Conservation (phyloP, 1,140 invertebrate species). For the Drosophila kohkoa region DNA sequence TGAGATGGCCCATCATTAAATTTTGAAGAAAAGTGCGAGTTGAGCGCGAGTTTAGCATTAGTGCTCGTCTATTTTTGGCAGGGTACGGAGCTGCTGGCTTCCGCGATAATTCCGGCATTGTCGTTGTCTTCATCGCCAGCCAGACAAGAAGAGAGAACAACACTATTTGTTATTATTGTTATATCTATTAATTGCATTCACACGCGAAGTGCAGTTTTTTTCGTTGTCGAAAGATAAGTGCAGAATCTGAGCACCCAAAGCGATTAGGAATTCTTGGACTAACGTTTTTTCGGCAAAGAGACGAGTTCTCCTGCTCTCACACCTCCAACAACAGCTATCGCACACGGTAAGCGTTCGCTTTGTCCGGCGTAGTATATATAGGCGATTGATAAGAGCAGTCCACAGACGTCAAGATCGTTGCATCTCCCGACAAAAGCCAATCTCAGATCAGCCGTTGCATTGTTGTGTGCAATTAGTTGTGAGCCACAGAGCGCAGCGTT, state of each 20-base stretch:
- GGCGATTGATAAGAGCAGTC: constrained; percentile 39
- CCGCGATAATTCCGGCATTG: constrained; percentile 52
- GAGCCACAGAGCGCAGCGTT: constrained; percentile 32
- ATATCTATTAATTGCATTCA: constrained; percentile 2
- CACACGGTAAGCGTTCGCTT: constrained; percentile 42
- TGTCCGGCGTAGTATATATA: constrained; percentile 43
- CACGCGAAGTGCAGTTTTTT: constrained; percentile 48
- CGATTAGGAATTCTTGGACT: background rate
- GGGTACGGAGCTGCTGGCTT: constrained; percentile 72
- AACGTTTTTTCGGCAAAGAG: constrained; percentile 6
- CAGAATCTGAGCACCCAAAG: background rate
- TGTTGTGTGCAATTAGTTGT: constrained; percentile 44
- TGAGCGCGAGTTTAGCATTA: constrained; percentile 58
- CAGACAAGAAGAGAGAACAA: constrained; percentile 15
- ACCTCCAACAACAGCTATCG: background rate
- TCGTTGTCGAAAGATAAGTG: constrained; percentile 24
- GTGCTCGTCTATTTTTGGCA: constrained; percentile 78
- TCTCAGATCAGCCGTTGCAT: constrained; percentile 35
- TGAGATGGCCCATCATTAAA: constrained; percentile 27
- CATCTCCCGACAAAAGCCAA: constrained; percentile 29
- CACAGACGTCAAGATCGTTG: constrained; percentile 41
- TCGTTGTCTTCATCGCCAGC: constrained; percentile 25
- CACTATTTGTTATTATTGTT: constrained; percentile 12
- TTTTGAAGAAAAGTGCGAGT: constrained; percentile 77
- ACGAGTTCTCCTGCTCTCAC: background rate